Percentiles rank a stretch among this genome's conserved stretches.
Conservation (phyloP, 1,140 invertebrate genomes). For the Drosophila pectinifera region DNA sequence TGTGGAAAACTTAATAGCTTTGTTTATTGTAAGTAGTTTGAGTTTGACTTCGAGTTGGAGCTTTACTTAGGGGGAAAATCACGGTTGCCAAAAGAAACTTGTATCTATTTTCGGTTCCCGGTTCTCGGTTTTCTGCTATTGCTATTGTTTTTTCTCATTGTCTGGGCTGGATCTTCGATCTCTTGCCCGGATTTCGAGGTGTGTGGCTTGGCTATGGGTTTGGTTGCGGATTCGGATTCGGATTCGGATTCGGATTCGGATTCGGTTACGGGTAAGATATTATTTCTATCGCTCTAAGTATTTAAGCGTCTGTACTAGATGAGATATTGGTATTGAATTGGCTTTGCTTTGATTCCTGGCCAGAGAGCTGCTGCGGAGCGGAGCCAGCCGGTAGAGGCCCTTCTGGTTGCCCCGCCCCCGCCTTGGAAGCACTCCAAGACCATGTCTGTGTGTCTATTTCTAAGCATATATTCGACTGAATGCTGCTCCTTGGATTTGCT, state of each 20-base stretch:
- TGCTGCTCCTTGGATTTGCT: conserved; percentile 33
- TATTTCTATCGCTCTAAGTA: conserved; percentile 49
- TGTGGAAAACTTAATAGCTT: conserved; percentile 50
- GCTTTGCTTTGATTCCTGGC: conserved; percentile 31
- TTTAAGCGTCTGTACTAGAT: conserved; percentile 45
- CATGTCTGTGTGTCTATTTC: conserved; percentile 24
- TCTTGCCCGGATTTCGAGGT: background rate
- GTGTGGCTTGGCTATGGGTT: conserved; percentile 20
- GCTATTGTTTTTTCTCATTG: conserved; percentile 6
- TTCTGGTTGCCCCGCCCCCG: background rate
- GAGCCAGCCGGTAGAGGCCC: background rate
- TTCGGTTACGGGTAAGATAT: conserved; percentile 17
- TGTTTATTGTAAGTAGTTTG: conserved; percentile 34
- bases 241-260: background rate
- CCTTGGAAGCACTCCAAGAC: conserved; percentile 1
- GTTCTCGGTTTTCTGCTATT: conserved; percentile 10
- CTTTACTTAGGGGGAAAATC: conserved; percentile 1
- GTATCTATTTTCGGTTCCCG: conserved; percentile 15
- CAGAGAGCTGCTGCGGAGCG: background rate
- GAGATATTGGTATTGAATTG: conserved; percentile 46
- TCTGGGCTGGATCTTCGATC: conserved; percentile 25
- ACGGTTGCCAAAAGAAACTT: conserved; percentile 25
- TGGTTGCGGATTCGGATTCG: background rate
- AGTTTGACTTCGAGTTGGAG: conserved; percentile 21
- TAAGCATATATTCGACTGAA: conserved; percentile 35